Evolutionary conservation across 2,113 vertebrate species (phyloP).

Genomic region (Aramus guarauna): DNA sequence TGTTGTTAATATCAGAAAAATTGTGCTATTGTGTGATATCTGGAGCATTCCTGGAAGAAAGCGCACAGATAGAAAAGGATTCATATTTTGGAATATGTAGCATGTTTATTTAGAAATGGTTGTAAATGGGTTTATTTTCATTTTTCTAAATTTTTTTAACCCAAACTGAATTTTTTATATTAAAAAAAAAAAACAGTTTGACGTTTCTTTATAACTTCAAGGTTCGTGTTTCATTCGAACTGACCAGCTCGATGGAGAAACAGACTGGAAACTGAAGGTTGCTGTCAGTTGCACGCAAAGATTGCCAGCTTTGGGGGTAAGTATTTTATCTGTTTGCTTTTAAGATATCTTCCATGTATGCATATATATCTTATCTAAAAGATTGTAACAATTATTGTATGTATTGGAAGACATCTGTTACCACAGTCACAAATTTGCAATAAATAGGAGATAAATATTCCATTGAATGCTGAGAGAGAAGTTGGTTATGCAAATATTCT

Average conservation of each 20-base stretch:
- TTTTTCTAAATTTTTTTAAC: not conserved
- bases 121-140: not conserved
- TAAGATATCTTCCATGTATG: not conserved
- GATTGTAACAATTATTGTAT: not conserved
- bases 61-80: not conserved
- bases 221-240: slow-evolving; percentile 94
- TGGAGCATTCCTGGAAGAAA: not conserved
- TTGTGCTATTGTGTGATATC: not conserved
- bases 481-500: not conserved
- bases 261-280: slow-evolving; percentile 97
- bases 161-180: not conserved
- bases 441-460: not conserved
- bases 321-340: not conserved
- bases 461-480: not conserved
- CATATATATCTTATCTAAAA: not conserved
- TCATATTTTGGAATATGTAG: not conserved
- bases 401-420: not conserved
- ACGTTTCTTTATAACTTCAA: slow-evolving; percentile 61
- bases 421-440: not conserved
- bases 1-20: not conserved
- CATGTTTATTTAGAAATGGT: not conserved
- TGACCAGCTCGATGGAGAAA: slow-evolving; percentile 96
- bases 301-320: slow-evolving; percentile 90
- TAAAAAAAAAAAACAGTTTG: not conserved
- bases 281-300: slow-evolving; percentile 93